Percentiles rank a stretch among this genome's conserved stretches.
These are phyloP conservation scores for Genyomyrus donnyi DNA, from an alignment of 2,113 vertebrate species.

Conservation along the genomic window DNA sequence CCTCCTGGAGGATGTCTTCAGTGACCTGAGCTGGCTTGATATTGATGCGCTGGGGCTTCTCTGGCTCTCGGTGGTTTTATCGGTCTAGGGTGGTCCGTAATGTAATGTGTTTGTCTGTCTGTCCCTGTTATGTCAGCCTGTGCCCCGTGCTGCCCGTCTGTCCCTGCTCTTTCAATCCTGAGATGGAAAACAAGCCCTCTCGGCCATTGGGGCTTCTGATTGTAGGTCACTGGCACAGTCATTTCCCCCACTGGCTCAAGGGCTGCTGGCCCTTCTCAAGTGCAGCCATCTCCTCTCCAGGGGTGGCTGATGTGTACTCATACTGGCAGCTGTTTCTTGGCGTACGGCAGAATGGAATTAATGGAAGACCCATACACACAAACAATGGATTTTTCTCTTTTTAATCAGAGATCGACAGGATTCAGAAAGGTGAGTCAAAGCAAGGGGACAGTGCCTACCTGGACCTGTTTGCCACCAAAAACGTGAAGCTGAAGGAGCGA, in stretches of 20 bases:
- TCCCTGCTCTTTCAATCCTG: not conserved
- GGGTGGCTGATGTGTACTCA: not conserved
- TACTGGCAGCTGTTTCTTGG: not conserved
- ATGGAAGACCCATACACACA: not conserved
- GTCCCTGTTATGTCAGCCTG: too few species aligned
- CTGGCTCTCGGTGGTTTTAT: not conserved
- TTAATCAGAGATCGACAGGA: conserved; percentile 81
- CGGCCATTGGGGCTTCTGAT: too few species aligned
- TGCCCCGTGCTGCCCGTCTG: too few species aligned
- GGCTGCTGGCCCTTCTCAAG: too few species aligned
- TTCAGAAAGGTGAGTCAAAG: conserved; percentile 86
- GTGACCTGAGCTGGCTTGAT: not conserved
- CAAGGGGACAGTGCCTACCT: conserved; percentile 85
- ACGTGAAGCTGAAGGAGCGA: conserved; percentile 85
- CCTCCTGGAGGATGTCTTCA: not conserved
- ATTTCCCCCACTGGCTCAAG: too few species aligned
- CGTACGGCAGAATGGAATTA: not conserved
- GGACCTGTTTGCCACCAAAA: conserved; percentile 90
- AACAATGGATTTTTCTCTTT: not conserved
- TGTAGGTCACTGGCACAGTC: too few species aligned
- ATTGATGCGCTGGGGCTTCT: not conserved
- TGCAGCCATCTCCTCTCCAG: not conserved
- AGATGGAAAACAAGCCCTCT: not conserved
- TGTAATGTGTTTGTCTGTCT: not conserved
- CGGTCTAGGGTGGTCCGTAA: not conserved